Base-by-base conservation (phyloP, 2,797 vertebrate species). In the Dallia pectoralis region DNA sequence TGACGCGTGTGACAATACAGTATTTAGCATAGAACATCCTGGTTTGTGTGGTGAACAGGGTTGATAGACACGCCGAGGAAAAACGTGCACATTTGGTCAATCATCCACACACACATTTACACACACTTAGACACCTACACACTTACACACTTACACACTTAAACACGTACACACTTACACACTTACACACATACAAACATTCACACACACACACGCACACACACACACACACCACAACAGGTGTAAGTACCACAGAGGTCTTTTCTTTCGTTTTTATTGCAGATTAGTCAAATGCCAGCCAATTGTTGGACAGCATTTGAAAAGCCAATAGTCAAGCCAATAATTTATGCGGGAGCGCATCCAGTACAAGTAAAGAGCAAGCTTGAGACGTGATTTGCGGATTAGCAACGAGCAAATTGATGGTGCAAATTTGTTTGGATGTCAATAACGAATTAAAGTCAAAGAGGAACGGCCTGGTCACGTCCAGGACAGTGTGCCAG, bases 381-480 rank as follows among this genome's bases (percentile, higher is more conserved):
- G 67, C 67, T 74, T 44, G 68, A 44, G 63, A 70, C 75, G 68
- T 79, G 77, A 84, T 82, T 82, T 73, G 71, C 47, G 66, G 74
- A 82, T 77, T 8, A 53, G 53, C 68, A 74, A 27, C 71, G 27
- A 78, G 78, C 66, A 75, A 77, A 77, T 63, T 59, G 69, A 27
- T 15, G 69, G 61, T 30, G 66, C 68, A 67, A 74, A 76, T 64
- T 49, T 72, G 56, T 74, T 74, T 74, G 65, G 67, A 72, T 15
- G 51, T 51, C 36, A 64, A 73, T 72, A 76, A 79, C 75, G 2
- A 70, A 77, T 81, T 72, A 74, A 61, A 65, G n/a, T 69, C 30
- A 56, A 61, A 67, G 77, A 74, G 70, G 76, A 77, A 77, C 29
- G 63, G 22, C 48, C 32, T 30, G 47, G n/a, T 61, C 44, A 19